Percentiles rank a stretch among this genome's conserved stretches.
These are phyloP conservation scores for Heliconius aoede DNA, from an alignment of 2,888 invertebrate species.

Conservation along the genomic window DNA sequence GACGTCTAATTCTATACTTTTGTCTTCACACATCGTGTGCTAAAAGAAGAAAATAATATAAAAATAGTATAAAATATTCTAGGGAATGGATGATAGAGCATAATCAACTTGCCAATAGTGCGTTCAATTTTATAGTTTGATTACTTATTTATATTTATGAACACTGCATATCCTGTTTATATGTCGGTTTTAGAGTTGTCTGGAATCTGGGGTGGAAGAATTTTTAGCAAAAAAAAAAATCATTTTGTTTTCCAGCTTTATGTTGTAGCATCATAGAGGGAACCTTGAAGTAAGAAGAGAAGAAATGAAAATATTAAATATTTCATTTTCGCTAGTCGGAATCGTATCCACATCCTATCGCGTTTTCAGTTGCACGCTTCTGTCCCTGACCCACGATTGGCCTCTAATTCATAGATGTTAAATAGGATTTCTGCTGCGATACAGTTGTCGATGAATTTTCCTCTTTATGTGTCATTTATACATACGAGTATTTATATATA, in stretches of 20 bases:
- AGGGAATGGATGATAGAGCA: background rate
- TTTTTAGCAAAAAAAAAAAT: background rate
- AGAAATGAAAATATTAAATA: too few species aligned
- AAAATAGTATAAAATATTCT: background rate
- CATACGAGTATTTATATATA: too few species aligned
- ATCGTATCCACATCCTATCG: too few species aligned
- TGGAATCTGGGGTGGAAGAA: background rate
- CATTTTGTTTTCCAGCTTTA: background rate
- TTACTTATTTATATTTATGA: background rate
- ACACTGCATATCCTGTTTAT: background rate
- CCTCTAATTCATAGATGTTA: too few species aligned
- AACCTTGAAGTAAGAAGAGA: too few species aligned
- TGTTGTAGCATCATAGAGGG: too few species aligned
- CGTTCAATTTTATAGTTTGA: background rate
- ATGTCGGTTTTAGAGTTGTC: background rate
- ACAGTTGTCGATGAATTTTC: background rate
- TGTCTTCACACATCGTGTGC: constrained; percentile 23
- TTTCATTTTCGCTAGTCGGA: too few species aligned
- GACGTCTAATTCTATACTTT: constrained; percentile 23
- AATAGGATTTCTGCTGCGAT: too few species aligned
- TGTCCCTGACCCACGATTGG: too few species aligned
- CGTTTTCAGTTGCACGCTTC: too few species aligned
- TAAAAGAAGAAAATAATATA: background rate
- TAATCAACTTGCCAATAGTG: background rate
- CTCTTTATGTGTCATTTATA: background rate